These are phyloP conservation scores for Liopterus haemorrhoidalis DNA, from an alignment of 2,888 invertebrate genomes.

Conservation along the genomic window DNA sequence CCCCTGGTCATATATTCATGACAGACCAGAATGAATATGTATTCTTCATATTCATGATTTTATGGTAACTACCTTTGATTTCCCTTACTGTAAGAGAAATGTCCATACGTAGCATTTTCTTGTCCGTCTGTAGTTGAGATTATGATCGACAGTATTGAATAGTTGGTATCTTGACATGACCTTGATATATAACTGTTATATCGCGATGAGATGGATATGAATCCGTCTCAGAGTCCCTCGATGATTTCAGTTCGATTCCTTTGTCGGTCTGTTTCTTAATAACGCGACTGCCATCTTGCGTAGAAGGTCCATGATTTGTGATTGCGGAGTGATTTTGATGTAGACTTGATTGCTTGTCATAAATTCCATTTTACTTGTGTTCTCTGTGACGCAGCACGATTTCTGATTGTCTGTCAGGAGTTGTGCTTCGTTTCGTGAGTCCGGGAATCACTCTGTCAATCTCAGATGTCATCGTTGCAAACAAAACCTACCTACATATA, in stretches of 20 bases:
- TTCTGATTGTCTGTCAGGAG: constrained; percentile 3
- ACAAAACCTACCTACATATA: no score
- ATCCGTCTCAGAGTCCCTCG: constrained; percentile 2
- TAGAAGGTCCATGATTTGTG: constrained; percentile 10
- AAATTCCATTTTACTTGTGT: constrained; percentile 15
- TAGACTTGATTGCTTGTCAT: constrained; percentile 14
- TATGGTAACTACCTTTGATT: no score
- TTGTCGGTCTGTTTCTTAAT: constrained; percentile 12
- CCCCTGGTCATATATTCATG: no score
- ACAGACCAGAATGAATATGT: no score
- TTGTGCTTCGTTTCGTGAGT: no score
- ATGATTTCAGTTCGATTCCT: not conserved
- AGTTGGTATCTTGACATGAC: constrained; percentile 10
- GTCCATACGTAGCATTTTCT: no score
- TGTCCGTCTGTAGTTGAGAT: no score
- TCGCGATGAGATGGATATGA: constrained; percentile 14
- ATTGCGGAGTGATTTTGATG: constrained; percentile 16
- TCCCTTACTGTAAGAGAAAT: no score
- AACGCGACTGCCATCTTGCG: constrained; percentile 10
- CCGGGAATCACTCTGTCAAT: no score
- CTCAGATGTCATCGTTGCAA: no score
- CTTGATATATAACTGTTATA: constrained; percentile 9
- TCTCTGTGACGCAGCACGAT: constrained; percentile 12
- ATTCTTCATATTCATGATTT: no score
- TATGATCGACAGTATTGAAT: constrained; percentile 14